Percentiles rank a stretch among this genome's conserved stretches.
Evolutionary conservation across 2,113 vertebrate species (phyloP).

Genomic region (Tachuris rubrigastra): DNA sequence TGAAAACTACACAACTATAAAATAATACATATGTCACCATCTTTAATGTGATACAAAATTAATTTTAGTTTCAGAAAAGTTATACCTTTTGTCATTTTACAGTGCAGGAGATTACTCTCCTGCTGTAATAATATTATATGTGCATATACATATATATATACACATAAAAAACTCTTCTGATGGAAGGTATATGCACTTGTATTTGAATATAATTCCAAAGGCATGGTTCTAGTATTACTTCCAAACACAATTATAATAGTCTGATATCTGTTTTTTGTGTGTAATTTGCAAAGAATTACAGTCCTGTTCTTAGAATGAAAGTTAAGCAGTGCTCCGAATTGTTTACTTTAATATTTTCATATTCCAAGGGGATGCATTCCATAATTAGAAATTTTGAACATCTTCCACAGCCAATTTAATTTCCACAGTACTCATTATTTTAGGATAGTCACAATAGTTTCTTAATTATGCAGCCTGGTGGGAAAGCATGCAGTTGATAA

Average conservation of each 20-base stretch:
- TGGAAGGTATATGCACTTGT: background rate
- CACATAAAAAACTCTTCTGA: background rate
- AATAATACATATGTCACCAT: background rate
- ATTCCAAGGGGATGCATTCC: background rate
- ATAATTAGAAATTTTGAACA: background rate
- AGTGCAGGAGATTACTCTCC: background rate
- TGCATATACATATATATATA: too few species aligned
- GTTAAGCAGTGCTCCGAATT: background rate
- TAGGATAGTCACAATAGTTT: background rate
- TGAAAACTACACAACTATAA: background rate
- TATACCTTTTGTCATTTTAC: background rate
- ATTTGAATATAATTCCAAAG: background rate
- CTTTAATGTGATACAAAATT: background rate
- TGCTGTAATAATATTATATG: background rate
- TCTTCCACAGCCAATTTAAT: conserved; percentile 12
- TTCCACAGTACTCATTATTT: conserved; percentile 10
- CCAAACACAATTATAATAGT: background rate
- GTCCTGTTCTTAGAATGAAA: background rate
- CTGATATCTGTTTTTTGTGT: background rate
- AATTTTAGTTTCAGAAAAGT: background rate
- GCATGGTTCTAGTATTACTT: background rate
- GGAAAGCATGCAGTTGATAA: background rate
- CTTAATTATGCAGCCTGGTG: background rate
- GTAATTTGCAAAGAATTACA: background rate
- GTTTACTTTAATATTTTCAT: background rate